These are phyloP conservation scores for Aricia agestis DNA, from an alignment of 1,140 invertebrate genomes.

Conservation along the genomic window DNA sequence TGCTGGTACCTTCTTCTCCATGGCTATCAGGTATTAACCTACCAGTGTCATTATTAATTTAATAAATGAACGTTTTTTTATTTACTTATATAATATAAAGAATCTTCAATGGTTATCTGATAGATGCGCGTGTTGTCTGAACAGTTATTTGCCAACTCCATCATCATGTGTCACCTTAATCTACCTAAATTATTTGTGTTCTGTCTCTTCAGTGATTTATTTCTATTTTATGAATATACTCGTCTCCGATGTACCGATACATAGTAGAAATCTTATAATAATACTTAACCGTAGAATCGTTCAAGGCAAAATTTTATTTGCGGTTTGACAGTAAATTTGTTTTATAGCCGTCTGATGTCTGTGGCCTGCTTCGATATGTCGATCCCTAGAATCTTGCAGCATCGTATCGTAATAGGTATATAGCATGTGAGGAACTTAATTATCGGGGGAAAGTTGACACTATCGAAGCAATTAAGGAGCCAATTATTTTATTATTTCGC, in stretches of 20 bases:
- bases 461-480: constrained; percentile 16
- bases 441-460: background rate
- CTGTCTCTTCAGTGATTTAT: background rate
- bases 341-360: constrained; percentile 44
- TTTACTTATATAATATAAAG: too few species aligned
- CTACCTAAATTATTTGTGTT: background rate
- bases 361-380: constrained; percentile 27
- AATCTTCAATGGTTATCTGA: too few species aligned
- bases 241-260: background rate
- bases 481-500: constrained; percentile 19
- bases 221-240: background rate
- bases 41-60: too few species aligned
- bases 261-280: constrained; percentile 12
- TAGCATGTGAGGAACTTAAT: background rate
- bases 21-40: background rate
- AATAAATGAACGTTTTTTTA: too few species aligned
- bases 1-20: background rate
- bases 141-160: too few species aligned
- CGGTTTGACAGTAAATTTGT: constrained; percentile 58
- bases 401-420: background rate
- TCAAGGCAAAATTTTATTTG: constrained; percentile 56
- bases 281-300: constrained; percentile 27
- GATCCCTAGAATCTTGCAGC: constrained; percentile 23
- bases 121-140: too few species aligned
- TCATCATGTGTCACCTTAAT: too few species aligned